Conservation (phyloP, 1,140 invertebrate species). For the Pygmarrhopalites habei region DNA sequence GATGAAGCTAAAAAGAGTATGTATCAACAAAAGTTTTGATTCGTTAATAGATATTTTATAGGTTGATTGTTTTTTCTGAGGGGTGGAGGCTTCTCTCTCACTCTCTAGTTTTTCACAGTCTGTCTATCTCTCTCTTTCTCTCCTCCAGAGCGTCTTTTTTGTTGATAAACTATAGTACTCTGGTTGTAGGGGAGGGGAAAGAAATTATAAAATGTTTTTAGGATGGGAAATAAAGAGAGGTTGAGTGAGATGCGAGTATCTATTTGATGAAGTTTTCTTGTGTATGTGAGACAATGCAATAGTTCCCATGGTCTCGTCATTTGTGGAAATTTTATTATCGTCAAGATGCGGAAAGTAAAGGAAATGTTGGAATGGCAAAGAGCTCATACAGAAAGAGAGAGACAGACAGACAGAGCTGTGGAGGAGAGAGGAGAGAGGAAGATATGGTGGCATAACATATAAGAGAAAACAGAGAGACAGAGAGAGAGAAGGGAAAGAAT, state of each 20-base stretch:
- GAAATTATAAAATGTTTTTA: too few species aligned
- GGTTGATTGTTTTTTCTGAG: too few species aligned
- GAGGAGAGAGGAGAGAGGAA: background rate
- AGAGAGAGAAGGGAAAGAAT: slow-evolving; percentile 9
- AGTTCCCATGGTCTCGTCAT: background rate
- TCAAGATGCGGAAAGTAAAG: background rate
- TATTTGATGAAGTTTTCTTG: slow-evolving; percentile 1
- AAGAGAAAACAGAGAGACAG: background rate
- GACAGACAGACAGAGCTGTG: background rate
- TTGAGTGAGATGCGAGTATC: background rate
- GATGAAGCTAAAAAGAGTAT: too few species aligned
- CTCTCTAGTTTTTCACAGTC: too few species aligned
- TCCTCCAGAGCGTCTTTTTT: too few species aligned
- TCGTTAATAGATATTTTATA: too few species aligned
- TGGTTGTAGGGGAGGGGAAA: too few species aligned
- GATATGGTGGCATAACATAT: background rate
- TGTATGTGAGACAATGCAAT: background rate
- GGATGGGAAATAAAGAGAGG: too few species aligned
- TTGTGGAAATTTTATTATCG: slow-evolving; percentile 5
- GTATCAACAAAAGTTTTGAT: too few species aligned
- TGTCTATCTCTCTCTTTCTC: too few species aligned
- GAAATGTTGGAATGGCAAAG: background rate
- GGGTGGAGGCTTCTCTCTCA: too few species aligned
- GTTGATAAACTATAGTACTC: too few species aligned
- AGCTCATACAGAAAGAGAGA: background rate